Base-by-base conservation (phyloP, 2,113 vertebrate genomes). In the Caranx ignobilis region DNA sequence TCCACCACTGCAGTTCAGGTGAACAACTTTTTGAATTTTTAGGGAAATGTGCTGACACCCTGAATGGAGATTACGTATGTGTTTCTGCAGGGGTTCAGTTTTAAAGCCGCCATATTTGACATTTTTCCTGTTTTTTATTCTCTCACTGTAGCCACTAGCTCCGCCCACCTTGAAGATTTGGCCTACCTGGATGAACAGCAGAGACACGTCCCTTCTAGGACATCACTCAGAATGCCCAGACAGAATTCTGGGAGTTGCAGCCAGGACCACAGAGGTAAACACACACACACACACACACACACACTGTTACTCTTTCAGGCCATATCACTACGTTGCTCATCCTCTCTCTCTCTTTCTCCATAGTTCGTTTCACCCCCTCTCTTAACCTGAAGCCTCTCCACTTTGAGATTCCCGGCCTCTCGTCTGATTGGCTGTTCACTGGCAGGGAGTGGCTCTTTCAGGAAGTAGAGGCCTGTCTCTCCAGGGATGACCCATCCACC, bases 401-500 rank as follows among this genome's bases (percentile, higher is more conserved):
- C 55, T 99, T 99, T 26, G 97, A 99, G 93, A 96, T 99, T 35
- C 97, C 98, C 82, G 97, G 97, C 83, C 97, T 99, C 89, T 97
- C 96, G 54, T 96, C 96, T 0, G 97, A 99, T 91, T 96, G 97
- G 0, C 95, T 97, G 63, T 99, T 99, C 48, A 96, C 96, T 5
- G 97, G 98, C 47, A 95, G 98, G 15, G 97, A 99, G 83, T 99
- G 98, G 98, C 97, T 99, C 69, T 99, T 99, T 95, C 97, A 99
- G 6, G 97, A 99, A 91, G 95, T 99, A 1, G 97, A 99, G 2
- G 93, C 93, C 0, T 95, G 96, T 60, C 95, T 99, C 60, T 94
- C 95, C 85, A 95, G 95, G 19, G 64, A 95, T 0, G 94, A 96
- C 35, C 93, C 92, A 81, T 64, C 10, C 67, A 66, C 95, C 79